Evolutionary conservation across 1,140 invertebrate genomes (phyloP), one percentile per base, ranked within the genome.

Genomic region (Sminthurides bifidus): DNA sequence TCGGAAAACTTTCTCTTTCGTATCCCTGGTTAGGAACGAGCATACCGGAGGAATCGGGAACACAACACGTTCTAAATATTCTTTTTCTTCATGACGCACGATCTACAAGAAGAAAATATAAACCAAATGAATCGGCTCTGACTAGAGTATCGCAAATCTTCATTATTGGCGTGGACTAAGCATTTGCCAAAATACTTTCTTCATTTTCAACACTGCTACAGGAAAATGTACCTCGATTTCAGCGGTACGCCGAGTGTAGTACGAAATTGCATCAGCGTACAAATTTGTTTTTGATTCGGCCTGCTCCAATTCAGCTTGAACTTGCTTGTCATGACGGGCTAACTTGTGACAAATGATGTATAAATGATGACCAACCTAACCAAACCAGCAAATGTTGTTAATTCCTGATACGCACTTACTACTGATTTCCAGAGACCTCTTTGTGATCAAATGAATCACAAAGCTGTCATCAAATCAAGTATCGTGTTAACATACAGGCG

Each of bases 11-110:
- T 82, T 81, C 44, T 83, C 80, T 75, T 98, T 97, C 8, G 94
- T 98, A 68, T 98, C 96, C 26, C 80, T 74, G 0, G 95, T 98
- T 57, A 99, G 77, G 68, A 95, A 96, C 68, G 94, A 90, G 73
- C 96, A 99, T 56, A 98, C 95, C 73, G 96, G 90, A 29, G 95
- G 93, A 66, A 99, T 98, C 0, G 94, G 95, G 71, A 99, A 99
- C 2, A 98, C 94, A 56, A 99, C 98, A 72, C 93, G 88, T 70
- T 98, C 95, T 74, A 98, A 80, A 48, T 65, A 58, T 41, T 65
- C 63, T 17, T 57, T 61, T n/a, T 65, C 63, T 58, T 92, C 80
- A 49, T 88, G 80, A 52, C 95, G 78, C 0, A 98, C 93, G 74
- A 99, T 98, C 90, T 94, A 67, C 37, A 71, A 38, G 21, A 31